Evolutionary conservation across 2,888 invertebrate species (phyloP).

Genomic region (Allophyes oxyacanthae): DNA sequence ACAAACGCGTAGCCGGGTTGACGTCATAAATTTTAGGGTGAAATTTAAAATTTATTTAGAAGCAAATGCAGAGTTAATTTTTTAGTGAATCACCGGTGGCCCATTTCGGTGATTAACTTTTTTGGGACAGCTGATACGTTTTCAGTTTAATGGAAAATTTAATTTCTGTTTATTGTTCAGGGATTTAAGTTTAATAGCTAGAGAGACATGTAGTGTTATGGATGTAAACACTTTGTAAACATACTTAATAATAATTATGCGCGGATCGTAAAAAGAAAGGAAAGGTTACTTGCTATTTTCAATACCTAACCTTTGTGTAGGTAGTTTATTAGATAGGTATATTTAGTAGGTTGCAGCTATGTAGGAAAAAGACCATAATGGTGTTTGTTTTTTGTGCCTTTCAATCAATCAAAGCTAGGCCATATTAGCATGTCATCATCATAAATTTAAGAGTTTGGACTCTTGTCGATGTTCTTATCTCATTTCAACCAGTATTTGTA

Average conservation of each 20-base stretch:
- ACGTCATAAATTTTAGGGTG: slow-evolving; percentile 75
- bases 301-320: too few species aligned
- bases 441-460: too few species aligned
- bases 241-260: not conserved
- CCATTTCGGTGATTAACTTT: slow-evolving; percentile 73
- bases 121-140: slow-evolving; percentile 55
- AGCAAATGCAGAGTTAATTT: slow-evolving; percentile 79
- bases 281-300: too few species aligned
- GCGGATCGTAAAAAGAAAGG: too few species aligned
- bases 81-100: slow-evolving; percentile 77
- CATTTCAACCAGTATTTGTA: too few species aligned
- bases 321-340: too few species aligned
- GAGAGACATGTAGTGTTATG: slow-evolving; percentile 9
- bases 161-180: slow-evolving; percentile 57
- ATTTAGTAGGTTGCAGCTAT: too few species aligned
- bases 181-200: slow-evolving; percentile 45
- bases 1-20: slow-evolving; percentile 66
- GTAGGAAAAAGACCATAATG: too few species aligned
- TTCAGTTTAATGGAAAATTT: slow-evolving; percentile 60
- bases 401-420: too few species aligned
- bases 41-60: slow-evolving; percentile 83
- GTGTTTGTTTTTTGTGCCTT: too few species aligned
- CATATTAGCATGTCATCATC: too few species aligned
- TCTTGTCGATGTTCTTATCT: too few species aligned
- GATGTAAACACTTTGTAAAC: not conserved